Evolutionary conservation across 2,888 invertebrate genomes (phyloP).

Genomic region (Ormyrus labotus): DNA sequence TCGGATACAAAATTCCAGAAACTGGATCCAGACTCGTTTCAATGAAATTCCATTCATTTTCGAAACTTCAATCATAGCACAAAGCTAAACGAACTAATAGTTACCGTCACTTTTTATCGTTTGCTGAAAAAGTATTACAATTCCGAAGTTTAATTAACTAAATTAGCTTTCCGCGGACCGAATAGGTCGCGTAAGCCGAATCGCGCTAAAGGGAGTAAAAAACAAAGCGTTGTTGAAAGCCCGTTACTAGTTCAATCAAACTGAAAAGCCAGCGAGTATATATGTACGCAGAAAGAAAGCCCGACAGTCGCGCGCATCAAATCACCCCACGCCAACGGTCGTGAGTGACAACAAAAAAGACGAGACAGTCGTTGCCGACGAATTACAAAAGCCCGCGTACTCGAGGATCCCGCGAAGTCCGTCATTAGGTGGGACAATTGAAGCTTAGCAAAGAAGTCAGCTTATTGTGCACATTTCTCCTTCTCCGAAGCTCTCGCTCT

Average conservation of each 20-base stretch:
- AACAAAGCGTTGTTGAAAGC: constrained; percentile 4
- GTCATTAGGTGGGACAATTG: constrained; percentile 46
- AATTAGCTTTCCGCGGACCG: too few species aligned
- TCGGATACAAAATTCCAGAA: too few species aligned
- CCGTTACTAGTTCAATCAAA: constrained; percentile 11
- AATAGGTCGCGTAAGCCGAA: background rate
- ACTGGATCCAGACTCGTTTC: too few species aligned
- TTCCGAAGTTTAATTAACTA: too few species aligned
- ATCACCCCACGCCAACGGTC: constrained; percentile 9
- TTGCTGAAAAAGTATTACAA: too few species aligned
- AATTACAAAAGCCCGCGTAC: background rate
- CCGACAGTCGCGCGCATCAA: constrained; percentile 11
- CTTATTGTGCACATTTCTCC: background rate
- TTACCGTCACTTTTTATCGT: too few species aligned
- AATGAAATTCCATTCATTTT: too few species aligned
- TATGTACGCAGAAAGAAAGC: background rate
- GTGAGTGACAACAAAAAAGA: constrained; percentile 16
- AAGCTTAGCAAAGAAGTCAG: constrained; percentile 6
- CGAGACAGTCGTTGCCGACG: constrained; percentile 1
- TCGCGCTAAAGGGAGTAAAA: background rate
- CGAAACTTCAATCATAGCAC: too few species aligned
- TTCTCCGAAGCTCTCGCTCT: background rate
- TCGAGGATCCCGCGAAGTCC: constrained; percentile 7
- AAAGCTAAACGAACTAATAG: too few species aligned
- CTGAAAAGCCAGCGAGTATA: constrained; percentile 1